Evolutionary conservation across 2,888 invertebrate genomes (phyloP).

Genomic region (Lumbricus terrestris): DNA sequence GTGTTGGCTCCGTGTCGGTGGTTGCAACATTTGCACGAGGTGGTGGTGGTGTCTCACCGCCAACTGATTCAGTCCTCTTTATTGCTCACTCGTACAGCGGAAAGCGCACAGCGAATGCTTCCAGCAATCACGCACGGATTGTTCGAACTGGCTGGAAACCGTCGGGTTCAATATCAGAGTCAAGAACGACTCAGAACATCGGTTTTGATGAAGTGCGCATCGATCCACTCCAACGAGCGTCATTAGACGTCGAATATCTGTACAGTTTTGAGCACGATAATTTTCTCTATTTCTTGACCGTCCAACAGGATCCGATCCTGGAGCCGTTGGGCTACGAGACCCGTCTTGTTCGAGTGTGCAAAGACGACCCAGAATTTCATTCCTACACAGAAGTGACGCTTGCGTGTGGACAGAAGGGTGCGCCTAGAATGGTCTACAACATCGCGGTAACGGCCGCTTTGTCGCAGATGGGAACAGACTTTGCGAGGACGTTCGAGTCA

Average conservation of each 20-base stretch:
- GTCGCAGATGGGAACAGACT: slow-evolving; percentile 30
- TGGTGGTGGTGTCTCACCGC: background rate
- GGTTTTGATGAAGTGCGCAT: background rate
- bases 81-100: background rate
- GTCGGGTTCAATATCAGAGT: background rate
- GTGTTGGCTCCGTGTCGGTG: background rate
- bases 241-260: slow-evolving; percentile 46
- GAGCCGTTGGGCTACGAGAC: slow-evolving; percentile 38
- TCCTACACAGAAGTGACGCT: slow-evolving; percentile 57
- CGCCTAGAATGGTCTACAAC: slow-evolving; percentile 28
- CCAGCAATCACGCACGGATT: background rate
- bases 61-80: background rate
- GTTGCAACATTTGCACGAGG: background rate
- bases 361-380: slow-evolving; percentile 45
- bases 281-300: slow-evolving; percentile 50
- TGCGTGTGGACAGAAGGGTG: slow-evolving; percentile 36
- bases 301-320: slow-evolving; percentile 44
- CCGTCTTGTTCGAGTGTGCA: slow-evolving; percentile 52
- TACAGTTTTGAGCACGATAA: slow-evolving; percentile 46
- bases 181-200: background rate
- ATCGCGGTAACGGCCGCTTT: slow-evolving; percentile 36
- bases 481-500: slow-evolving; percentile 23
- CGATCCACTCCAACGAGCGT: background rate
- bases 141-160: background rate
- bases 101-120: background rate